phyloP scores from a whole-genome alignment of 2,888 invertebrate genomes.

The Apomyelois bistriatella region DNA sequence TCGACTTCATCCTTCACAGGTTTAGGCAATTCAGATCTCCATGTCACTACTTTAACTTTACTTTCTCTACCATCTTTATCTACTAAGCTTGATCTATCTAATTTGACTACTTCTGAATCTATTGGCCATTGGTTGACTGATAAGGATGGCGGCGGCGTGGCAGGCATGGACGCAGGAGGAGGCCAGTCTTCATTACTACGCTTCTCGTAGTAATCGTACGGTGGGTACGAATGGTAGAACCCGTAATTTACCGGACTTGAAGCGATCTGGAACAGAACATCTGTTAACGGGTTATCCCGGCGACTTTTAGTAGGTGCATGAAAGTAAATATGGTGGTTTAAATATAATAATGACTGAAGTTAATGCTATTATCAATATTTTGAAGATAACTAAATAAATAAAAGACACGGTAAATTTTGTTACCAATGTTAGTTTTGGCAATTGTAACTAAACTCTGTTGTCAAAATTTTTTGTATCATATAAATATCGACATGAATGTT shows the following conservation, averaged over 20 bases:
- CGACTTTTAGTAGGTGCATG: constrained; percentile 51
- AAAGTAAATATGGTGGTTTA: constrained; percentile 38
- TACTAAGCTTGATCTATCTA: constrained; percentile 49
- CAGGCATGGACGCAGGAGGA: constrained; percentile 51
- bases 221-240: constrained; percentile 82
- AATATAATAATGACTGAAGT: too few relatives aligned
- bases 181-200: constrained; percentile 59
- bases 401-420: too few relatives aligned
- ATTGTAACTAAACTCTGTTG: too few relatives aligned
- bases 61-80: constrained; percentile 29
- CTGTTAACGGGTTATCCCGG: constrained; percentile 70
- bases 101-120: constrained; percentile 39
- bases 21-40: constrained; percentile 44
- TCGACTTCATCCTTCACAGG: constrained; percentile 38
- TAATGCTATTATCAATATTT: too few relatives aligned
- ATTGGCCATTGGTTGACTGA: constrained; percentile 40
- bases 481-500: too few relatives aligned
- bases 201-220: constrained; percentile 69
- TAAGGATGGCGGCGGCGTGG: constrained; percentile 42
- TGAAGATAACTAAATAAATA: background rate
- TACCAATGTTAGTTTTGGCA: background rate
- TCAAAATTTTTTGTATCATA: too few relatives aligned
- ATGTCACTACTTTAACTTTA: constrained; percentile 34
- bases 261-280: constrained; percentile 82
- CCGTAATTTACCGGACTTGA: constrained; percentile 88